Percentiles rank a stretch among this genome's conserved stretches.
phyloP scores from a whole-genome alignment of 2,113 vertebrate genomes.

The Buteo buteo region DNA sequence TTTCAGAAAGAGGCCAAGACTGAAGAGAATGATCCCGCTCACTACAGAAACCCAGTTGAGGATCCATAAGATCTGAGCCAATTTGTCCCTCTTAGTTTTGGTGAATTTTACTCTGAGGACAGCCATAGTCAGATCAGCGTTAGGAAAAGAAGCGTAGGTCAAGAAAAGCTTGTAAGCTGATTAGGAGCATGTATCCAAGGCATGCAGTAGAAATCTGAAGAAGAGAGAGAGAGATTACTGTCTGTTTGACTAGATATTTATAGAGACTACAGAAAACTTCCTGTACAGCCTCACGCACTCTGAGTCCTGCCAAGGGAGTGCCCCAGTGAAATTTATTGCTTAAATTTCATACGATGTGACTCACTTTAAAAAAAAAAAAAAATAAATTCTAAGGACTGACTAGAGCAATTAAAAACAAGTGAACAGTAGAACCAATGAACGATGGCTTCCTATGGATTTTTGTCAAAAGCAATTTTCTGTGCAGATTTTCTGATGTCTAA shows the following conservation, averaged over 20 bases:
- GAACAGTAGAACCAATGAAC: neutral
- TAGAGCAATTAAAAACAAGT: neutral
- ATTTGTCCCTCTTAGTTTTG: constrained; percentile 81
- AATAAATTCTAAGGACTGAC: neutral
- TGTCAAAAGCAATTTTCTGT: neutral
- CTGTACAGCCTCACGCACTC: neutral
- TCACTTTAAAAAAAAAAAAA: neutral
- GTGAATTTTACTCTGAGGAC: constrained; percentile 85
- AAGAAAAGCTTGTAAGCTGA: constrained; percentile 34
- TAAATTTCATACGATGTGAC: neutral
- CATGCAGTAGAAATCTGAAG: constrained; percentile 8
- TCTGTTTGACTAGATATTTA: constrained; percentile 36
- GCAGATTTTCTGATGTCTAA: neutral
- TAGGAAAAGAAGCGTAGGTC: constrained; percentile 2
- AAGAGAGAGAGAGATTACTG: constrained; percentile 36
- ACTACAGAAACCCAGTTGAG: constrained; percentile 87
- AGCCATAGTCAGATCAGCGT: constrained; percentile 71
- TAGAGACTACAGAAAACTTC: neutral
- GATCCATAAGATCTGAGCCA: constrained; percentile 88
- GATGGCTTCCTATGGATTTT: neutral
- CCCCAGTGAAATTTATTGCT: neutral
- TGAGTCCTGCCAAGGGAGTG: neutral
- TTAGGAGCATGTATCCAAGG: constrained; percentile 35
- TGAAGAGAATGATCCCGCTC: constrained; percentile 80
- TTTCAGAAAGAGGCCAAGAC: constrained; percentile 84